Evolutionary conservation across 2,797 vertebrate species (phyloP).

Genomic region (Bufotes viridis): DNA sequence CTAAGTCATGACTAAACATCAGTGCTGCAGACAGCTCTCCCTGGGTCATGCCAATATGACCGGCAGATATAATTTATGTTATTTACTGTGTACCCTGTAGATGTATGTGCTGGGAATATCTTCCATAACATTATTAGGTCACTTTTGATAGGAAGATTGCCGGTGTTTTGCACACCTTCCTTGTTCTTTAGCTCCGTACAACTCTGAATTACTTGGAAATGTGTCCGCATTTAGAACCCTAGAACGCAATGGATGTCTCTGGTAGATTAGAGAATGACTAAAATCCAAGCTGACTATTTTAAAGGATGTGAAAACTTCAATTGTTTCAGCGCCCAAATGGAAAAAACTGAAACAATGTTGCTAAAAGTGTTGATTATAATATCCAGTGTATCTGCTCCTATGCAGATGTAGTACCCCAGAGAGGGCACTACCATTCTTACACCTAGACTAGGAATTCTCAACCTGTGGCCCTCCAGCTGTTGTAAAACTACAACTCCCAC

Average conservation of each 20-base stretch:
- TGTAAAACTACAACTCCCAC: no score
- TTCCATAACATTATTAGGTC: not conserved
- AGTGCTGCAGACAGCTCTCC: constrained; percentile 9
- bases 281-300: not conserved
- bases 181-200: not conserved
- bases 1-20: not conserved
- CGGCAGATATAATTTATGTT: constrained; percentile 22
- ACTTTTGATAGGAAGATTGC: not conserved
- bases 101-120: not conserved
- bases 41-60: constrained; percentile 47
- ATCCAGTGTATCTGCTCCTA: not conserved
- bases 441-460: no score
- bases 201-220: not conserved
- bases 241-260: not conserved
- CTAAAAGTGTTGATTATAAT: not conserved
- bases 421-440: no score
- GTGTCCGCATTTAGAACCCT: not conserved
- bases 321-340: not conserved
- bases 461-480: no score
- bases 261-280: not conserved
- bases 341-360: not conserved
- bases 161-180: not conserved
- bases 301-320: not conserved
- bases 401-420: no score
- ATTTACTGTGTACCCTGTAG: constrained; percentile 17